phyloP scores from a whole-genome alignment of 2,113 vertebrate genomes.

The Barnardius zonarius region DNA sequence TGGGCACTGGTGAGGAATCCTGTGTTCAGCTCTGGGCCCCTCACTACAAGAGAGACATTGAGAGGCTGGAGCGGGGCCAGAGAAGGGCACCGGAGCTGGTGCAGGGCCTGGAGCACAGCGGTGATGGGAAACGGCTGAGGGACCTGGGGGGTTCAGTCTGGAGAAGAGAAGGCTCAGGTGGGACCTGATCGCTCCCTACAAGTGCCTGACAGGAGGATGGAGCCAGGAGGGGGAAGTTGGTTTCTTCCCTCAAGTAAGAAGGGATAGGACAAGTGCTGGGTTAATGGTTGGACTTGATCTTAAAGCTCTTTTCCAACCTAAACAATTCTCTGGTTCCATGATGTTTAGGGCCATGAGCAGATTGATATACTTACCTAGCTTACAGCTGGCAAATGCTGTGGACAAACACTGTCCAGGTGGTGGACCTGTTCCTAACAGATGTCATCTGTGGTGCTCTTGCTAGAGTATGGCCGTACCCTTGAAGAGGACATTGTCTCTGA shows the following conservation, averaged over 20 bases:
- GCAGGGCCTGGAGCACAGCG: not conserved
- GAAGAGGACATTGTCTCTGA: constrained; percentile 89
- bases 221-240: not conserved
- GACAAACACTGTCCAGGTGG: not conserved
- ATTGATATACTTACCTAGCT: not conserved
- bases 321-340: too few relatives aligned
- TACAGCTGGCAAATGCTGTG: not conserved
- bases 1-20: not conserved
- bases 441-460: not conserved
- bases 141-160: not conserved
- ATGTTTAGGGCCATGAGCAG: not conserved
- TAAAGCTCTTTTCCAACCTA: not conserved
- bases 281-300: not conserved
- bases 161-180: not conserved
- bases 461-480: constrained; percentile 80
- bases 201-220: not conserved
- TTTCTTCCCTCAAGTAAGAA: not conserved
- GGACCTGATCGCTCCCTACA: not conserved
- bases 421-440: not conserved
- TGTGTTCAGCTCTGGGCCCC: not conserved
- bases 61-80: not conserved
- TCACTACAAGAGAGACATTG: not conserved
- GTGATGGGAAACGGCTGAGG: not conserved
- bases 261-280: not conserved
- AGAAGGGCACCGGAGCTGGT: not conserved